phyloP scores from a whole-genome alignment of 2,888 invertebrate species.

The Girardia tigrina region DNA sequence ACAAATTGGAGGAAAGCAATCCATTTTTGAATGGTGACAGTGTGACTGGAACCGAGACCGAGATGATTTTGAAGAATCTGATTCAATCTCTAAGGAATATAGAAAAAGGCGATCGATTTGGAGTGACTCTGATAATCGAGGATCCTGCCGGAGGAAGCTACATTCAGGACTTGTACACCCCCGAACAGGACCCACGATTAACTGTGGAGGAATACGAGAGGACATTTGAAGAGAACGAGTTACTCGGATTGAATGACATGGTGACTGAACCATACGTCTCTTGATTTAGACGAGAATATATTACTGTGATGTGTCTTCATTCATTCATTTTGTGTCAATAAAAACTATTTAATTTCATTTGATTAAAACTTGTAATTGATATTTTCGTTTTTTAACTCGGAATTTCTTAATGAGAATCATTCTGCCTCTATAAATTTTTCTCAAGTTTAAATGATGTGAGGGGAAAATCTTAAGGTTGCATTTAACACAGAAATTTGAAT shows the following conservation, averaged over 20 bases:
- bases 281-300: too few species aligned
- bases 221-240: constrained; percentile 77
- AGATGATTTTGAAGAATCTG: constrained; percentile 37
- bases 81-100: background rate
- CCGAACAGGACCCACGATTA: constrained; percentile 54
- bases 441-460: too few species aligned
- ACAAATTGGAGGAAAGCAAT: constrained; percentile 53
- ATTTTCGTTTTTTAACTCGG: too few species aligned
- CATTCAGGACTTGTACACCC: constrained; percentile 63
- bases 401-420: too few species aligned
- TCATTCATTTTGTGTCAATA: too few species aligned
- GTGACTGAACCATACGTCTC: constrained; percentile 67
- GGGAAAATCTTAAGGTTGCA: too few species aligned
- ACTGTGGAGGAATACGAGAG: constrained; percentile 67
- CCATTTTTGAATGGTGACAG: constrained; percentile 62
- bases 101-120: constrained; percentile 36
- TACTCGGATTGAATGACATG: constrained; percentile 85
- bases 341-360: too few species aligned
- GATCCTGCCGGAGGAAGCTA: constrained; percentile 97
- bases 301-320: too few species aligned
- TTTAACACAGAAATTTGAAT: too few species aligned
- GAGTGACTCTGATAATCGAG: constrained; percentile 68
- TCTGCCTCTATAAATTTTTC: too few species aligned
- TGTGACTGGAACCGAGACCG: constrained; percentile 54
- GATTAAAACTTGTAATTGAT: too few species aligned